Base-by-base conservation (phyloP, 2,888 invertebrate species). In the Ganaspis brasiliensis region DNA sequence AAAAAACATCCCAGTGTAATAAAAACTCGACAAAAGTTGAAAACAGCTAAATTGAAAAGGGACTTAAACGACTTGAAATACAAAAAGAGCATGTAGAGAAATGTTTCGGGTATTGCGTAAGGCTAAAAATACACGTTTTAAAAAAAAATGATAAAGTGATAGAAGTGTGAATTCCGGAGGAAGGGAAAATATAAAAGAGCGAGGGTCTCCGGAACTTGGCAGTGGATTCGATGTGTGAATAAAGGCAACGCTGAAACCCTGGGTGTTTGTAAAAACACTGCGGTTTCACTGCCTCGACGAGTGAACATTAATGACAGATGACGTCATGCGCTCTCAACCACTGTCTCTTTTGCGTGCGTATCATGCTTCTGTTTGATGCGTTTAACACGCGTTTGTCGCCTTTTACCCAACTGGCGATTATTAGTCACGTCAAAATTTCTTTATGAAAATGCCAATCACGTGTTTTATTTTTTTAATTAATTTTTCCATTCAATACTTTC, bases 261-360 rank as follows among this genome's bases (percentile, higher is more conserved):
- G 6, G n/a, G 63, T 63, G 63, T 24, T 63, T 12, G 37, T 37
- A 61, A 61, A 31, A 61, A 61, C 37, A 61, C 35, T 61, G 61
- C 37, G 61, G 63, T 45, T 37, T 37, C 63, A 21, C 19, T 63
- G 40, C 21, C 19, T 21, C 24, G 21, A 0, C 63, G 40, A 37
- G 24, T n/a, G 63, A 45, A 79, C 78, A 79, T 86, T 87, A 87
- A 87, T 84, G 87, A 86, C 83, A 76, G 80, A 82, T 87, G 86
- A 88, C 86, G 85, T 87, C 86, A 86, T 78, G 75, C 77, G 77
- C 82, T 80, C 80, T 79, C 57, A 80, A 78, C 79, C 78, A 79
- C 77, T 79, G 78, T 78, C 79, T 79, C 82, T 78, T 63, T 35
- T 79, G 52, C 76, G 76, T 76, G 77, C 71, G 70, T 73, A 73